These are phyloP conservation scores for Spisula subtruncata DNA, from an alignment of 2,888 invertebrate species.

Conservation along the genomic window DNA sequence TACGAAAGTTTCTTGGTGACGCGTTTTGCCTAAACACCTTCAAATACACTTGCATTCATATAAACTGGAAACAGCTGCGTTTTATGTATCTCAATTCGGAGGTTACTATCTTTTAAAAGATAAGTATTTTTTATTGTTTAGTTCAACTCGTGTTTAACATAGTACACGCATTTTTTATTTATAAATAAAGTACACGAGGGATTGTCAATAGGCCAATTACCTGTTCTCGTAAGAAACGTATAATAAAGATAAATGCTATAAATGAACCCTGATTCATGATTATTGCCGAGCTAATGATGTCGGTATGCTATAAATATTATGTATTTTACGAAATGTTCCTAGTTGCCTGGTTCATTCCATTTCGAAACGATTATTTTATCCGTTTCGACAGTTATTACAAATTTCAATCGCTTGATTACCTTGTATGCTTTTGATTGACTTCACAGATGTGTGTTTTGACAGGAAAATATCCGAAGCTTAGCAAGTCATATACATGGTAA, in stretches of 20 bases:
- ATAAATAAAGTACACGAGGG: background rate
- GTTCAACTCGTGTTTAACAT: conserved; percentile 41
- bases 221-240: background rate
- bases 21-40: background rate
- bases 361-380: conserved; percentile 16
- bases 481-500: background rate
- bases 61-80: conserved; percentile 21
- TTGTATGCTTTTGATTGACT: background rate
- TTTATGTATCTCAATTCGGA: background rate
- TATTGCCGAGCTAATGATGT: background rate
- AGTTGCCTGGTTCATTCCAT: background rate
- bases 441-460: background rate
- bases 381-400: background rate
- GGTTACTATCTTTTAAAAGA: conserved; percentile 23
- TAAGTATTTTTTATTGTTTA: conserved; percentile 22
- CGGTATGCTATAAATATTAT: background rate
- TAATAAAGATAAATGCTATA: background rate
- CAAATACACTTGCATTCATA: background rate
- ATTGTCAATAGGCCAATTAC: background rate
- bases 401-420: conserved; percentile 1
- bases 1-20: background rate
- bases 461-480: background rate
- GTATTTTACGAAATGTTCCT: background rate
- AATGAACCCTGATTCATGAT: conserved; percentile 3
- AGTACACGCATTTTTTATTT: conserved; percentile 41